Evolutionary conservation across 2,797 vertebrate species (phyloP).

Genomic region (Alcedo quadribrachys): DNA sequence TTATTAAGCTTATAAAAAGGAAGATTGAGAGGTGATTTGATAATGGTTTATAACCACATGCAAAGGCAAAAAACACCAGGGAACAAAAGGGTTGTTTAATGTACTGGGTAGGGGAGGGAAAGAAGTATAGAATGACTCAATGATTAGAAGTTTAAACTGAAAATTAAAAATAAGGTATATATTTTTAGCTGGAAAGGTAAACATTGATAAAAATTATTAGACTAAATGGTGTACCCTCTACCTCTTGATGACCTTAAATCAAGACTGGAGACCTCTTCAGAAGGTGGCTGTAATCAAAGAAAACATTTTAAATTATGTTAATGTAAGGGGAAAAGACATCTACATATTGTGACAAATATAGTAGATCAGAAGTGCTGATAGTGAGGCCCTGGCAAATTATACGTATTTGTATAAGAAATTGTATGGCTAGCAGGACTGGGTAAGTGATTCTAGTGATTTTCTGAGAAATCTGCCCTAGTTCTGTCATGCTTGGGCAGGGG

Average conservation of each 20-base stretch:
- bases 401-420: no score
- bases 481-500: no score
- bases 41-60: conserved; percentile 40
- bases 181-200: not conserved
- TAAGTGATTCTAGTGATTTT: no score
- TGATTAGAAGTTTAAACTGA: not conserved
- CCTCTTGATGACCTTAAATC: not conserved
- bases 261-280: not conserved
- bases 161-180: not conserved
- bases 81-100: conserved; percentile 51
- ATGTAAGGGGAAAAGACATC: not conserved
- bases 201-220: not conserved
- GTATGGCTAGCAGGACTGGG: no score
- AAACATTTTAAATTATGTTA: not conserved
- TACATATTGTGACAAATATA: no score
- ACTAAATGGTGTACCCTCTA: not conserved
- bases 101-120: not conserved
- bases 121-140: not conserved
- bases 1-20: conserved; percentile 43
- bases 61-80: not conserved
- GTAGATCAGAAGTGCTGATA: no score
- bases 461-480: no score
- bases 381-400: no score
- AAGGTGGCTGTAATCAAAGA: not conserved
- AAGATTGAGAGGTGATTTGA: conserved; percentile 54